These are phyloP conservation scores for Chlorodrepanis virens DNA, from an alignment of 2,113 vertebrate species.

Conservation along the genomic window DNA sequence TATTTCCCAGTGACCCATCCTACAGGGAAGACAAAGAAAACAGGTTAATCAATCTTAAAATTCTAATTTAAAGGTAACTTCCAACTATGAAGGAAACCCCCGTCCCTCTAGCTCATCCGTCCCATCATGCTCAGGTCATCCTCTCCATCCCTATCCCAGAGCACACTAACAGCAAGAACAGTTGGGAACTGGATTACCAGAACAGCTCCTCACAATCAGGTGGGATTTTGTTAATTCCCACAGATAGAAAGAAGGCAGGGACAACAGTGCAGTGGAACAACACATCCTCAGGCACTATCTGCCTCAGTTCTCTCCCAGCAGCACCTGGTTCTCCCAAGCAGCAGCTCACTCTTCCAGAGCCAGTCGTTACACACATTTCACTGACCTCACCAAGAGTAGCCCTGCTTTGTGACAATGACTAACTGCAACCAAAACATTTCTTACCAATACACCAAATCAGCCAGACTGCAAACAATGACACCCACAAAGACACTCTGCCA, in stretches of 20 bases:
- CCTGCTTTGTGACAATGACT: not conserved
- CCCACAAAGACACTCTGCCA: not conserved
- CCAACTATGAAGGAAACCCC: not conserved
- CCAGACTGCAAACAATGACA: not conserved
- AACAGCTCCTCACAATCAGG: not conserved
- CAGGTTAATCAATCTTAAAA: not conserved
- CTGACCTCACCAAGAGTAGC: not conserved
- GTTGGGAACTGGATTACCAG: not conserved
- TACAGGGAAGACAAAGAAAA: constrained; percentile 44
- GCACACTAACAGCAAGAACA: not conserved
- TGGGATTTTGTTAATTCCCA: not conserved
- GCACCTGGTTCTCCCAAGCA: not conserved
- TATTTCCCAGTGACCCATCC: constrained; percentile 97
- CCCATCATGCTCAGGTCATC: not conserved
- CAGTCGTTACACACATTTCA: not conserved
- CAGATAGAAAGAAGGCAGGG: not conserved
- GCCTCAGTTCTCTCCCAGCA: not conserved
- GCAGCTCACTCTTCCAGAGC: not conserved
- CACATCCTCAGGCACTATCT: not conserved
- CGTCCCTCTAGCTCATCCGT: not conserved
- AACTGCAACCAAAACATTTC: not conserved
- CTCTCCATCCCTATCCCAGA: not conserved
- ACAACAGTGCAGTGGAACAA: not conserved
- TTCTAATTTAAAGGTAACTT: not conserved
- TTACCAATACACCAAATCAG: not conserved